Evolutionary conservation across 1,140 invertebrate species (phyloP), one percentile per base, ranked within the genome.

Genomic region (Drosophila kepulauana): DNA sequence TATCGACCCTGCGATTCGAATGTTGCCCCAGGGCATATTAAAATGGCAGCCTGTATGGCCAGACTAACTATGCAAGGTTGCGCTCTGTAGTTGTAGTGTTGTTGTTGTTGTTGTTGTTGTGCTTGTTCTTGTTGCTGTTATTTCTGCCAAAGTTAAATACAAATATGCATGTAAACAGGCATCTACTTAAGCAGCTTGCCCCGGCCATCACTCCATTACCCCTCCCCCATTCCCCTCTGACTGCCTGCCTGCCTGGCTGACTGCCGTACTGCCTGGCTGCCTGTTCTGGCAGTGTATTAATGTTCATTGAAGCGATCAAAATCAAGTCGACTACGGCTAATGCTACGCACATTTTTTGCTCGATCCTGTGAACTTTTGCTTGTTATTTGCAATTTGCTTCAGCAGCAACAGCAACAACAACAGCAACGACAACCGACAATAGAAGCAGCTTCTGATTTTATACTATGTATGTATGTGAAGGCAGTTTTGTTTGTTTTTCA

Each of bases 301-400:
- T 89, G 85, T 90, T 90, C 85, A 89, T 84, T 89, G 86, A 89
- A 85, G 85, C 85, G 85, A 89, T 89, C 85, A 89, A 85, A 89
- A 89, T 90, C 85, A 89, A 89, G 86, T 89, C 85, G 85, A 81
- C 86, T 90, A 89, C 80, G 85, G 84, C 84, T 88, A 88, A 88
- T 88, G 85, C 85, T 84, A 88, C 84, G 84, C 84, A 88, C 84
- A 88, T 81, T 89, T 77, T 74, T 82, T 72, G 65, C 66, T 63
- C 78, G 86, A 89, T 88, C 77, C 84, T 75, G 72, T 74, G 82
- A 87, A 87, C 80, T 81, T 88, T 88, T 58, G 69, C 84, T 89
- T 88, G 84, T 88, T 88, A 87, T 88, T 84, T 80, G 84, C 80
- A 88, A 89, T 88, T 88, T 81, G 80, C 80, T 81, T 68, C 69